Evolutionary conservation across 2,888 invertebrate species (phyloP).

Genomic region (Papilio gigon): DNA sequence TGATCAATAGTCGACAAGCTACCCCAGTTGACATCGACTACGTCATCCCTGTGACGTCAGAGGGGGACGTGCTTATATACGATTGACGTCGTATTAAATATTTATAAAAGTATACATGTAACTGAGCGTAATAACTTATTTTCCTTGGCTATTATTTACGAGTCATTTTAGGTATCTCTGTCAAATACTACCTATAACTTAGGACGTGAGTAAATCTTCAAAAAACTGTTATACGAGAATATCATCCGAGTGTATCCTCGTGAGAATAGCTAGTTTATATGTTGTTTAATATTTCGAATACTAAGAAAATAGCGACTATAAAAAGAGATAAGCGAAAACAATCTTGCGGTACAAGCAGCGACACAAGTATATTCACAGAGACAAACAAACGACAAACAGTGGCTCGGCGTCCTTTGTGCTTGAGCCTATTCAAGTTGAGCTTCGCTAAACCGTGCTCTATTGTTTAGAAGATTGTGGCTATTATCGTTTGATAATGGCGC

Average conservation of each 20-base stretch:
- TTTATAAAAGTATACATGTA: background rate
- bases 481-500: conserved; percentile 35
- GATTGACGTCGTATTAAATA: conserved; percentile 25
- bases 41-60: conserved; percentile 44
- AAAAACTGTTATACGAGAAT: no score
- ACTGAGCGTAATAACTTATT: background rate
- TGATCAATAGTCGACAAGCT: conserved; percentile 41
- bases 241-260: no score
- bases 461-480: conserved; percentile 35
- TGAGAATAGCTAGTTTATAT: no score
- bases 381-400: conserved; percentile 37
- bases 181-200: background rate
- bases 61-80: background rate
- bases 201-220: no score
- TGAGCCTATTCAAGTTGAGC: conserved; percentile 28
- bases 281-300: background rate
- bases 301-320: background rate
- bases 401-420: conserved; percentile 34
- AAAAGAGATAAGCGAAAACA: conserved; percentile 29
- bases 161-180: background rate
- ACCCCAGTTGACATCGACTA: conserved; percentile 41
- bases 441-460: conserved; percentile 34
- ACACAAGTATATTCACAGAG: conserved; percentile 32
- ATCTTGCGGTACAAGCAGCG: conserved; percentile 25
- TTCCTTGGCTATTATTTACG: background rate